These are phyloP conservation scores for Homarus gammarus DNA, from an alignment of 2,888 invertebrate species.

Conservation along the genomic window DNA sequence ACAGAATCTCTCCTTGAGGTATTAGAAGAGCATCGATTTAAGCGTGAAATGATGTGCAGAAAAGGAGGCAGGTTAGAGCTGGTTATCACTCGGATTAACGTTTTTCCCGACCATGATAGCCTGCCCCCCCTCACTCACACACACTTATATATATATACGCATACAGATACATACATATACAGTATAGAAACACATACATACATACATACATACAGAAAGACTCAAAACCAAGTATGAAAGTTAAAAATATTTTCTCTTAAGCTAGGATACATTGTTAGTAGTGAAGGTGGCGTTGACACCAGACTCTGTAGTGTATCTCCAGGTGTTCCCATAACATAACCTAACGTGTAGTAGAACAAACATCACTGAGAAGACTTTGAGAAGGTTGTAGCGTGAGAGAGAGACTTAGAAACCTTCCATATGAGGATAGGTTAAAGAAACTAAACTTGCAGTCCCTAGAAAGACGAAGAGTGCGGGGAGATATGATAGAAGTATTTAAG, in stretches of 20 bases:
- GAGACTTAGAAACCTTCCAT: too few relatives aligned
- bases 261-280: too few relatives aligned
- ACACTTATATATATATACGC: not conserved
- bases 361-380: not conserved
- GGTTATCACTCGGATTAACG: slow-evolving; percentile 68
- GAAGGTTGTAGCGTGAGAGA: too few relatives aligned
- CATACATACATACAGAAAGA: not conserved
- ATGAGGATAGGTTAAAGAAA: too few relatives aligned
- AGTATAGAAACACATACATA: not conserved
- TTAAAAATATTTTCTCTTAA: too few relatives aligned
- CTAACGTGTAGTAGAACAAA: not conserved
- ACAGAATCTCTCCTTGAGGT: slow-evolving; percentile 11
- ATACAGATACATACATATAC: slow-evolving; percentile 4
- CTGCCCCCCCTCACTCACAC: not conserved
- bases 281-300: too few relatives aligned
- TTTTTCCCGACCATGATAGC: slow-evolving; percentile 69
- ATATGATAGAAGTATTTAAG: too few relatives aligned
- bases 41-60: slow-evolving; percentile 74
- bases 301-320: too few relatives aligned
- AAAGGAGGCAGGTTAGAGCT: slow-evolving; percentile 71
- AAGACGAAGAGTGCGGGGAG: too few relatives aligned
- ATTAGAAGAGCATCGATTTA: slow-evolving; percentile 73
- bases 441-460: too few relatives aligned
- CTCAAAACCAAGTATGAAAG: not conserved
- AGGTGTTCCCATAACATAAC: too few relatives aligned